These are phyloP conservation scores for Pogoniulus pusillus DNA, from an alignment of 2,797 vertebrate genomes.

Conservation along the genomic window DNA sequence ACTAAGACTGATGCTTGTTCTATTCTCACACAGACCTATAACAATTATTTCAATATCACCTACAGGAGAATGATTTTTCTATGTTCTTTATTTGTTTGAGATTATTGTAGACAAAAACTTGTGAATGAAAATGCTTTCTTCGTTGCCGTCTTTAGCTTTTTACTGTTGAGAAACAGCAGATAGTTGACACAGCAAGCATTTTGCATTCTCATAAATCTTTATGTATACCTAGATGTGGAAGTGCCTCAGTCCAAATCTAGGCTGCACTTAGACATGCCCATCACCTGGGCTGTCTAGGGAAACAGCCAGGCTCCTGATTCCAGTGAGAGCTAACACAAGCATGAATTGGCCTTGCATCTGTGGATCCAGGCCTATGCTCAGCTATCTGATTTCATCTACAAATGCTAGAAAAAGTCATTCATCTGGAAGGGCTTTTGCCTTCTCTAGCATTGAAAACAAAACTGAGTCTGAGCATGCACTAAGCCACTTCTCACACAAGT, in stretches of 20 bases:
- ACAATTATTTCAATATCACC: background rate
- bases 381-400: background rate
- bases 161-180: background rate
- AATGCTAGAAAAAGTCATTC: background rate
- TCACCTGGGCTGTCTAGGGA: background rate
- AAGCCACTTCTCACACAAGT: background rate
- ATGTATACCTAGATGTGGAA: background rate
- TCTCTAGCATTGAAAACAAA: background rate
- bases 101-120: background rate
- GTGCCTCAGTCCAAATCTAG: background rate
- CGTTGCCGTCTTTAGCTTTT: background rate
- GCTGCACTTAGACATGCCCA: background rate
- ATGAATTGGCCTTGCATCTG: background rate
- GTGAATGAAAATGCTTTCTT: background rate
- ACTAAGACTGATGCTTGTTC: background rate
- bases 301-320: background rate
- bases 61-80: background rate
- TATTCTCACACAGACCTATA: background rate
- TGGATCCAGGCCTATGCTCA: background rate
- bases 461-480: background rate
- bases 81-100: background rate
- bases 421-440: fast-evolving
- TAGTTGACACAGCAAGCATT: background rate
- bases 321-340: background rate
- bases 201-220: background rate